A percentile compares a stretch with the other conserved stretches of the same genome.
These are phyloP conservation scores for Caerostris darwini DNA, from an alignment of 1,140 invertebrate species.

Conservation along the genomic window DNA sequence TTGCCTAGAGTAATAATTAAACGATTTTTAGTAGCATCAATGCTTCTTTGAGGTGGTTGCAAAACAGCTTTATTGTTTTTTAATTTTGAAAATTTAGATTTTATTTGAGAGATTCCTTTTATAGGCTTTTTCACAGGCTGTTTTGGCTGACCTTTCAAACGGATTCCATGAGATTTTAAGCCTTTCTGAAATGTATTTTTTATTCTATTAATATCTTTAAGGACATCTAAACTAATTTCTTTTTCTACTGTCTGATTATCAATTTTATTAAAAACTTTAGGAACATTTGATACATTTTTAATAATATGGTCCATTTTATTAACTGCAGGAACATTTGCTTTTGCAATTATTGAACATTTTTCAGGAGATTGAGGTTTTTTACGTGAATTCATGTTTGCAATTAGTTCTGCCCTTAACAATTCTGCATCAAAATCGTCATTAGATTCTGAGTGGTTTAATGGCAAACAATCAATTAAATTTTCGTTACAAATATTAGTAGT, in stretches of 20 bases:
- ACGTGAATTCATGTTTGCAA: slow-evolving; percentile 51
- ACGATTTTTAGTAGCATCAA: slow-evolving; percentile 18
- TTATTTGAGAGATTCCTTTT: neutral
- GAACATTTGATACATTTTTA: neutral
- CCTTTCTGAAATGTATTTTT: neutral
- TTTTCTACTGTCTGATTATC: no score
- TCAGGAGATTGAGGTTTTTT: neutral
- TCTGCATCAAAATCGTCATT: slow-evolving; percentile 66
- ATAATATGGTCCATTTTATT: neutral
- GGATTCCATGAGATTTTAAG: neutral
- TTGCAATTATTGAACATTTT: neutral
- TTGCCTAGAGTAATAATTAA: slow-evolving; percentile 57
- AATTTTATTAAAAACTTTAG: neutral
- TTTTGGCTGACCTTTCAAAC: neutral
- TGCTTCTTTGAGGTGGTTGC: neutral
- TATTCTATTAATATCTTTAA: neutral
- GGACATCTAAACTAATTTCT: no score
- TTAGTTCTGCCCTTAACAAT: slow-evolving; percentile 51
- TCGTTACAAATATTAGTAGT: neutral
- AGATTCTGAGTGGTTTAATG: neutral
- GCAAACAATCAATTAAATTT: neutral
- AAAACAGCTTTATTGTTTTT: neutral
- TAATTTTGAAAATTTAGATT: neutral
- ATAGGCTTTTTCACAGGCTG: neutral
- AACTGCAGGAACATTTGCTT: neutral